A percentile compares a stretch with the other conserved stretches of the same genome.
Evolutionary conservation across 2,113 vertebrate species (phyloP).

Genomic region (Mohoua ochrocephala): DNA sequence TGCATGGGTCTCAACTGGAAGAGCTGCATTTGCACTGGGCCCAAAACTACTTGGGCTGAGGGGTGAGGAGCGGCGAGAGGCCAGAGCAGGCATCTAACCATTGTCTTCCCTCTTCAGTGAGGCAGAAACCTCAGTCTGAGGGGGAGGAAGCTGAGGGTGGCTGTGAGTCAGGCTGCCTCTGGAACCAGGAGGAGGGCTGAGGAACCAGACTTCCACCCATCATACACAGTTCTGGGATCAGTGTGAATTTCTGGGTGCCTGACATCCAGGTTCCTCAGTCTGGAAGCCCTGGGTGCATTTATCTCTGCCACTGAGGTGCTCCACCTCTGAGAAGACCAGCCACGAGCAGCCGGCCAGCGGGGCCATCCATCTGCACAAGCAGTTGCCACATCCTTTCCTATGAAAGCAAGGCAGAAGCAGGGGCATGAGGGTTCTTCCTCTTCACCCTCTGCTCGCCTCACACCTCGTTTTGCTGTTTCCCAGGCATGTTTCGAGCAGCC

Average conservation of each 20-base stretch:
- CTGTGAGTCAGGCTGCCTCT: neutral
- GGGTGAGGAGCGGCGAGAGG: neutral
- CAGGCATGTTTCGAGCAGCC: slow-evolving; percentile 85
- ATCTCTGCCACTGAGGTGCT: neutral
- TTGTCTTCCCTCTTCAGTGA: neutral
- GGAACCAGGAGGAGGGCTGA: neutral
- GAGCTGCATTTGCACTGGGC: neutral
- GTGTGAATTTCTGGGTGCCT: neutral
- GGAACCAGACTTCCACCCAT: neutral
- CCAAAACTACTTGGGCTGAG: neutral
- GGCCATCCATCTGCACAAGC: neutral
- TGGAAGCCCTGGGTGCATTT: neutral
- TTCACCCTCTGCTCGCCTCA: neutral
- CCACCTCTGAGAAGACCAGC: neutral
- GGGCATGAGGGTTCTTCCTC: neutral
- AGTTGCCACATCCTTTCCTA: neutral
- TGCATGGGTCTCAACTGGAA: neutral
- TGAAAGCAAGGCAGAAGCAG: neutral
- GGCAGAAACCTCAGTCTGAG: neutral
- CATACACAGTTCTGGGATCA: neutral
- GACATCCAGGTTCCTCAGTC: neutral
- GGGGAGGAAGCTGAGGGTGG: neutral
- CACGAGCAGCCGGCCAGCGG: accelerated
- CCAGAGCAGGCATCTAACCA: neutral
- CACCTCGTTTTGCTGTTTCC: neutral